Evolutionary conservation across 2,797 vertebrate genomes (phyloP), one percentile per base, ranked within the genome.

Genomic region (Uromys caudimaculatus): DNA sequence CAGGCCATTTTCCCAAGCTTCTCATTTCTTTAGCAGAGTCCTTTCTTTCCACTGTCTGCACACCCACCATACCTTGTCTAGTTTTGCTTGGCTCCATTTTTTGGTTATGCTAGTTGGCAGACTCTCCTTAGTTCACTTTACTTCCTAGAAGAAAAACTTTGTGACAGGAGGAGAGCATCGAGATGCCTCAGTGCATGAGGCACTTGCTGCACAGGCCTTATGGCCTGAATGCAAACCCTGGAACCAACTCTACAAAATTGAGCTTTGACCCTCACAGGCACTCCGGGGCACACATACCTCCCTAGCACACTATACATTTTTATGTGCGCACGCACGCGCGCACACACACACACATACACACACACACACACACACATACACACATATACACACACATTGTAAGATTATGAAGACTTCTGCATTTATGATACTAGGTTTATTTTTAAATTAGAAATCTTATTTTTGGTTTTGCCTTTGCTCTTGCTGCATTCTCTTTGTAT

Each of bases 371-470:
- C 29, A 35, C 77, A 54, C n/a, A 9, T 23, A 38, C 19, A 13
- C 38, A 17, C 56, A 32, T 16, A 8, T 11, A 11, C 23, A 24
- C 35, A 60, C 56, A 60, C 35, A 62, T 35, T 13, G 3, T 84
- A 35, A 64, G 62, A 64, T 50, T 67, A 32, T 4, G 44, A 69
- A 69, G 60, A 52, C 58, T 50, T n/a, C 11, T n/a, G 12, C 19
- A 71, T 85, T 88, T 91, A 76, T 27, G 9, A 83, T 60, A 23
- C 0, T 75, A 1, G 29, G 58, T 79, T 92, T 90, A 50, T 44
- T 83, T 94, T 77, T 81, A 86, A 90, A 84, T 90, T 60, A 82
- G 52, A 96, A 94, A 81, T 52, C 41, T 62, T 60, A 60, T 86
- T 62, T 78, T 91, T 3, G 76, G 27, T 89, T 85, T 73, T 58